Percentiles rank a stretch among this genome's conserved stretches.
Conservation (phyloP, 2,797 vertebrate genomes). For the Halcyon badia region DNA sequence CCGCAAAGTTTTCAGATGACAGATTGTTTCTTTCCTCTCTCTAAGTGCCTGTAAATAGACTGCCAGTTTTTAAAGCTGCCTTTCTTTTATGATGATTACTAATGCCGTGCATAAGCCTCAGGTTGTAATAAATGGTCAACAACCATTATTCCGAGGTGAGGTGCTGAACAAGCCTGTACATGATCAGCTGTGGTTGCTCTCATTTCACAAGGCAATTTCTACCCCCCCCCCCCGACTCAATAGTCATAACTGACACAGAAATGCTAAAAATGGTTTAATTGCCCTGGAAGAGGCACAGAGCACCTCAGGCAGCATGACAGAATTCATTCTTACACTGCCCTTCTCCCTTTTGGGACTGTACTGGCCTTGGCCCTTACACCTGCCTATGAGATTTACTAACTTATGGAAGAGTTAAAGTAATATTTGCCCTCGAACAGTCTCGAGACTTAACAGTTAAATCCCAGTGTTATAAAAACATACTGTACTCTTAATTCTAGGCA, state of each 20-base stretch:
- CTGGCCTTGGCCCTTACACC: neutral
- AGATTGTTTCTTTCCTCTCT: neutral
- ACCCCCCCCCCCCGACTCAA: accelerated
- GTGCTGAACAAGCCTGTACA: neutral
- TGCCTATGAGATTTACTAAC: neutral
- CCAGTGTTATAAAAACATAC: neutral
- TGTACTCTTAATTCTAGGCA: neutral
- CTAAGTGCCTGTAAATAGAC: neutral
- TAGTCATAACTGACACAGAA: neutral
- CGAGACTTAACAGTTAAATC: neutral
- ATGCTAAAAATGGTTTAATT: neutral
- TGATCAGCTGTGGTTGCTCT: neutral
- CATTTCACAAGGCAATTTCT: neutral
- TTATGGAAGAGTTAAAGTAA: neutral
- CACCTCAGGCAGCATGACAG: neutral
- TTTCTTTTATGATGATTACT: neutral
- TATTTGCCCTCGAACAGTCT: neutral
- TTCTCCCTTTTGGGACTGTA: neutral
- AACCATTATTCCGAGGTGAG: neutral
- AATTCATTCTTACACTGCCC: neutral
- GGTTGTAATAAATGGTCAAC: neutral
- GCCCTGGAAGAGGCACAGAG: neutral
- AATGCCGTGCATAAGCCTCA: neutral
- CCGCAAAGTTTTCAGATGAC: neutral
- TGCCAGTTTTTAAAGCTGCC: neutral